phyloP scores from a whole-genome alignment of 2,888 invertebrate species.

The Drosophila formosana region DNA sequence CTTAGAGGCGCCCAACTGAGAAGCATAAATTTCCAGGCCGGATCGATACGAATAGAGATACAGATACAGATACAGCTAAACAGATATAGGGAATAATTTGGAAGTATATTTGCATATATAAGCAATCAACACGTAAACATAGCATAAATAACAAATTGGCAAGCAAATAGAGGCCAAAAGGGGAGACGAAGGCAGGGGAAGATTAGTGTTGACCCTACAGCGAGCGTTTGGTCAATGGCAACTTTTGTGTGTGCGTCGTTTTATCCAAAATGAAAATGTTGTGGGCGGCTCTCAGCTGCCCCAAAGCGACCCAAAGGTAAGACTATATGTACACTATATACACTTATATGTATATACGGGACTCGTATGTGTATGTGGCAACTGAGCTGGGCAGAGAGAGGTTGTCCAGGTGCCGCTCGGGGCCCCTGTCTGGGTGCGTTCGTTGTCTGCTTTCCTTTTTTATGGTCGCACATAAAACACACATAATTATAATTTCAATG shows the following conservation, averaged over 20 bases:
- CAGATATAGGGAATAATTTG: conserved; percentile 31
- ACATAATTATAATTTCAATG: conserved; percentile 80
- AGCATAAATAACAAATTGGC: conserved; percentile 76
- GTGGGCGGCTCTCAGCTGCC: conserved; percentile 27
- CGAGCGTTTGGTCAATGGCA: conserved; percentile 43
- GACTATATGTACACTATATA: conserved; percentile 5
- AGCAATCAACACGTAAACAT: conserved; percentile 76
- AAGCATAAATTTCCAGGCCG: conserved; percentile 36
- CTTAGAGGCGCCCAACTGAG: conserved; percentile 22
- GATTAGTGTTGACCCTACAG: conserved; percentile 16
- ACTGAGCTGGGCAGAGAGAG: conserved; percentile 12
- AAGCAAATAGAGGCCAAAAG: conserved; percentile 20
- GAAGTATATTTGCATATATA: conserved; percentile 66
- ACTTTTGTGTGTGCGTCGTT: conserved; percentile 20
- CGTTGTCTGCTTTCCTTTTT: conserved; percentile 31
- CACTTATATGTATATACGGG: neutral
- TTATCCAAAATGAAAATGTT: conserved; percentile 37
- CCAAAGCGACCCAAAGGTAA: conserved; percentile 18
- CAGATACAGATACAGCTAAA: conserved; percentile 23
- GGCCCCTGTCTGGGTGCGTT: conserved; percentile 16
- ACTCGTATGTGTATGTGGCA: neutral
- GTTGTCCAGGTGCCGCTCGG: conserved; percentile 4
- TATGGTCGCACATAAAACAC: conserved; percentile 69
- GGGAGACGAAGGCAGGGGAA: neutral
- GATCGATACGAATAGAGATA: conserved; percentile 39